Percentiles rank a stretch among this genome's conserved stretches.
Evolutionary conservation across 2,113 vertebrate species (phyloP).

Genomic region (Calyptommatus sinebrachiatus): DNA sequence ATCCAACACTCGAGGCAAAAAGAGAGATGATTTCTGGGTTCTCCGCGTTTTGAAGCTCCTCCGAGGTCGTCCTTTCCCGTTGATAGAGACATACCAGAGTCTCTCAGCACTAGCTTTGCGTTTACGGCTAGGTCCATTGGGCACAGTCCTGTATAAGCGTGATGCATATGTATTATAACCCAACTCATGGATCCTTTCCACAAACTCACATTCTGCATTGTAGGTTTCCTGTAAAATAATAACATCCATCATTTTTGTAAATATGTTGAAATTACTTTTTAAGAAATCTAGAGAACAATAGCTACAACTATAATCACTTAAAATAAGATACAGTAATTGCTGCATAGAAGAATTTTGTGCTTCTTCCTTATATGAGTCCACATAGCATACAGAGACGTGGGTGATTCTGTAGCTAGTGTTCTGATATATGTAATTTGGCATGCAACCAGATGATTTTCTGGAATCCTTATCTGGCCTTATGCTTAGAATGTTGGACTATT

Average conservation of each 20-base stretch:
- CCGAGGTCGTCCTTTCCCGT: slow-evolving; percentile 93
- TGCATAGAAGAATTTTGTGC: too few relatives aligned
- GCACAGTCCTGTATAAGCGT: slow-evolving; percentile 81
- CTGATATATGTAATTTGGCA: neutral
- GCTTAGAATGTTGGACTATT: too few relatives aligned
- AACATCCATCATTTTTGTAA: fast-evolving
- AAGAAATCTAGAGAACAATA: too few relatives aligned
- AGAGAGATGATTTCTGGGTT: slow-evolving; percentile 96
- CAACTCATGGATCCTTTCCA: slow-evolving; percentile 93
- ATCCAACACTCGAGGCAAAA: slow-evolving; percentile 90
- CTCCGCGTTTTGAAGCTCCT: slow-evolving; percentile 91
- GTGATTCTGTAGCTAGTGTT: neutral
- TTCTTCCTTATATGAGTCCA: too few relatives aligned
- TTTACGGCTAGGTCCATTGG: slow-evolving; percentile 60
- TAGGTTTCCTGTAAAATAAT: slow-evolving; percentile 80
- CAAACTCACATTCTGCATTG: slow-evolving; percentile 90
- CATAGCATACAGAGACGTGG: too few relatives aligned
- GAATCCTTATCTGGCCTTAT: neutral
- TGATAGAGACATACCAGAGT: slow-evolving; percentile 95
- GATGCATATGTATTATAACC: slow-evolving; percentile 96
- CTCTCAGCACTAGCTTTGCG: slow-evolving; percentile 78
- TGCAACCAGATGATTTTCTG: neutral
- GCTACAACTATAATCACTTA: too few relatives aligned
- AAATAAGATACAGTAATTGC: too few relatives aligned
- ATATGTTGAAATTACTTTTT: neutral